Base-by-base conservation (phyloP, 2,113 vertebrate species). In the Nycticebus coucang region DNA sequence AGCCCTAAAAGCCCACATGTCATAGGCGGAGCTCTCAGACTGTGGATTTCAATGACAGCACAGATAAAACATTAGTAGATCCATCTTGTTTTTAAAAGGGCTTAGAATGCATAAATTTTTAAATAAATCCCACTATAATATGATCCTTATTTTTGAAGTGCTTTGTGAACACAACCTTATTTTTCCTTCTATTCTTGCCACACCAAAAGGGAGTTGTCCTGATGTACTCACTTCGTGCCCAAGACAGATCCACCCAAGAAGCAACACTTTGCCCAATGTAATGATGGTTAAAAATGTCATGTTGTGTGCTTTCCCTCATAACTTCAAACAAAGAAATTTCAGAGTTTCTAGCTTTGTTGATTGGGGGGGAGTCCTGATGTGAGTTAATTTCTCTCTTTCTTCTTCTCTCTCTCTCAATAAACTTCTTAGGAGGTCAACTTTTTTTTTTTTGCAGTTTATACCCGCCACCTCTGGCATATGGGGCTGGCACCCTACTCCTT, bases 201-300 rank as follows among this genome's bases (percentile, higher is more conserved):
- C 6, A 75, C 37, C 77, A 87, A 89, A 94, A 68, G 53, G 60
- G 30, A 85, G 33, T 62, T 72, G 68, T 53, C 30, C 68, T 24
- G 13, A 57, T 62, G 14, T 90, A 75, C 45, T 80, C 41, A 9
- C 26, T 53, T 96, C 72, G 55, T 35, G 72, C 60, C 17, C 95
- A 83, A 97, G 89, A 91, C 89, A 93, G 92, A 96, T 78, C 55
- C 74, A 95, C 45, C 45, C 78, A 89, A 97, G 45, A 74, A 71
- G 92, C 89, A 83, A 35, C 11, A 60, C 2, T 79, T 17, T 77
- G 59, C 91, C 96, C 85, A 28, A 78, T 69, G 45, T 15, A 18
- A 50, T 89, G n/a, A 55, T 3, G 90, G 37, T 64, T 80, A 88
- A 57, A 94, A 82, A 91, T 28, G 9, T 62, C 57, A 60, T 79